phyloP scores from a whole-genome alignment of 1,140 invertebrate species.

The Panonychus citri region DNA sequence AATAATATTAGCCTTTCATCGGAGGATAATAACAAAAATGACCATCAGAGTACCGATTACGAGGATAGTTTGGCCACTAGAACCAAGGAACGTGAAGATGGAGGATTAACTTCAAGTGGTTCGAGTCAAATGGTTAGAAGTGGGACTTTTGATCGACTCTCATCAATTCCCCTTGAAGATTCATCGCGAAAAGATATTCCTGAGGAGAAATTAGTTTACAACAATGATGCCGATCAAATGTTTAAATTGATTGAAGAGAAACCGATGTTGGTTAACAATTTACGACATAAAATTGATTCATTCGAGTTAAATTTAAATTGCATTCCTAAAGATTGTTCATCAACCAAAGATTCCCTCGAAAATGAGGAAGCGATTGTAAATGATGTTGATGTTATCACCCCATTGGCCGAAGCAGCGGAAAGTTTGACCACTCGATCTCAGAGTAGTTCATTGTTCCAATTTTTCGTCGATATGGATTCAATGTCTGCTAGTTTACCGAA shows the following conservation, averaged over 20 bases:
- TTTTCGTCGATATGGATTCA: background rate
- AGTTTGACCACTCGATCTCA: background rate
- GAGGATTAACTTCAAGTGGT: background rate
- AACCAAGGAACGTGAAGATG: background rate
- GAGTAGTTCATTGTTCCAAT: background rate
- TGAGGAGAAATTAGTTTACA: too few species aligned
- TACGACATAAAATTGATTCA: too few species aligned
- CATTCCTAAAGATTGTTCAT: too few species aligned
- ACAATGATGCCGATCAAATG: too few species aligned
- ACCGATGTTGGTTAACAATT: too few species aligned
- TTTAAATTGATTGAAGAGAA: too few species aligned
- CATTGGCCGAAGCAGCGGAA: background rate
- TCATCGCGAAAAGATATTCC: too few species aligned
- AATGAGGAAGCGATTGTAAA: background rate
- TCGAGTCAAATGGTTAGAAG: conserved; percentile 13
- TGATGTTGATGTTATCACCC: background rate
- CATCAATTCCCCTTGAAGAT: conserved; percentile 9
- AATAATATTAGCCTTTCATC: background rate
- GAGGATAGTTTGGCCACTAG: background rate
- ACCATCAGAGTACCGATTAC: background rate
- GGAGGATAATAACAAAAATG: background rate
- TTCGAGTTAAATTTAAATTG: too few species aligned
- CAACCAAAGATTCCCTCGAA: too few species aligned
- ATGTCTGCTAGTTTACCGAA: background rate
- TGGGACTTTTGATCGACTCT: conserved; percentile 13